Conservation (phyloP, 2,888 invertebrate species). For the Spisula subtruncata region DNA sequence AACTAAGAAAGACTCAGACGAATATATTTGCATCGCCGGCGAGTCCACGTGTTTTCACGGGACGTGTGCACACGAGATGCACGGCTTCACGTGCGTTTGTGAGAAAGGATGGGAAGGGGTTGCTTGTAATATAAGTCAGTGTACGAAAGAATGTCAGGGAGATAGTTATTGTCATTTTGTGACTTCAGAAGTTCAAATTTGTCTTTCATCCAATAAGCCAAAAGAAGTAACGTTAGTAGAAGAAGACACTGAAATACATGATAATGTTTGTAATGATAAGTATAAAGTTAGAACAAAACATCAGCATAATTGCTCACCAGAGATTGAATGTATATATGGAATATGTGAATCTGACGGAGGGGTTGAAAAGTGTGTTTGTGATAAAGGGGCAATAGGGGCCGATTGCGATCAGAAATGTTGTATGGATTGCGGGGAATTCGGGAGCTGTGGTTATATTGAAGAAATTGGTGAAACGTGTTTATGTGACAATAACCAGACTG, state of each 20-base stretch:
- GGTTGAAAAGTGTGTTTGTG: constrained; percentile 52
- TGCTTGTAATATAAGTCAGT: constrained; percentile 37
- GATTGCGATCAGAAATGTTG: constrained; percentile 52
- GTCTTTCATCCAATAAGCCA: constrained; percentile 4
- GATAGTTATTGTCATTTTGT: constrained; percentile 51
- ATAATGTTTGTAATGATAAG: constrained; percentile 32
- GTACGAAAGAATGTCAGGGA: constrained; percentile 35
- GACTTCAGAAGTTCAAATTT: constrained; percentile 30
- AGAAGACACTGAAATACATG: not conserved
- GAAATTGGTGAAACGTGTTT: constrained; percentile 23
- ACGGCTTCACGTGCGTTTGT: constrained; percentile 22
- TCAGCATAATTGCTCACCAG: constrained; percentile 39
- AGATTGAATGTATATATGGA: constrained; percentile 42
- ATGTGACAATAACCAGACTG: constrained; percentile 41
- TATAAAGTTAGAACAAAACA: not conserved
- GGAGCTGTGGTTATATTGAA: constrained; percentile 36
- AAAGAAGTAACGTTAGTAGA: no score
- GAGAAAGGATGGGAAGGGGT: constrained; percentile 46
- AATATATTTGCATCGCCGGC: not conserved
- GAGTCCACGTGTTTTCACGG: constrained; percentile 41
- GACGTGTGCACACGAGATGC: constrained; percentile 1
- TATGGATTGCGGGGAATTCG: constrained; percentile 46
- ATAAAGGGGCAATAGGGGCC: constrained; percentile 46
- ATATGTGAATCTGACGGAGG: constrained; percentile 25
- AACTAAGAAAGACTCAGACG: not conserved